phyloP scores from a whole-genome alignment of 2,888 invertebrate species.

The Metallyticus violacea region DNA sequence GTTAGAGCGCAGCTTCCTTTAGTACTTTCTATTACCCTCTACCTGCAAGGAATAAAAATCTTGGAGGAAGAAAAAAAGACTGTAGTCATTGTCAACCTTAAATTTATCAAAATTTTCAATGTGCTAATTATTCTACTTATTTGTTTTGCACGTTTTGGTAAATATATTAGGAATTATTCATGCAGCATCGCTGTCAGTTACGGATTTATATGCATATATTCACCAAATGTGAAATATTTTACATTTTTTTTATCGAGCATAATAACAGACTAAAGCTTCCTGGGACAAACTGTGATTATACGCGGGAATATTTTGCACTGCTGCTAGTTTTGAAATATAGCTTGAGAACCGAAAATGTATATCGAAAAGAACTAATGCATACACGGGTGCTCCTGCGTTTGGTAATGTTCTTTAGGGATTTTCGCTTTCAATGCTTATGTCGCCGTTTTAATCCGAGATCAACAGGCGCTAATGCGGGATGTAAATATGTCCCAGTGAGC shows the following conservation, averaged over 20 bases:
- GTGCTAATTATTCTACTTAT: too few species aligned
- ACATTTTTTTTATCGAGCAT: not conserved
- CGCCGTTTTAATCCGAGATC: not conserved
- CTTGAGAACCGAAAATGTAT: not conserved
- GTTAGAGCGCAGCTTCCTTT: too few species aligned
- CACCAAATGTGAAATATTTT: not conserved
- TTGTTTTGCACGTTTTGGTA: too few species aligned
- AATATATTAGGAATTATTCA: too few species aligned
- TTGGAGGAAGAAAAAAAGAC: too few species aligned
- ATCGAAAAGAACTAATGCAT: not conserved
- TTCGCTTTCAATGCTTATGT: not conserved
- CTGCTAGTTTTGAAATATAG: not conserved
- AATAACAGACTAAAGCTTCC: not conserved
- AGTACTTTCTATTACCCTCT: too few species aligned
- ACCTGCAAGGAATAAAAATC: too few species aligned
- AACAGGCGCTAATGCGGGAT: not conserved
- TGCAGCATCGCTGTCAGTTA: not conserved
- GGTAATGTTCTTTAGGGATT: not conserved
- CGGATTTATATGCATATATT: not conserved
- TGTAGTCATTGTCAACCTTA: too few species aligned
- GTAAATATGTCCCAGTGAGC: slow-evolving; percentile 1
- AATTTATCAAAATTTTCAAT: too few species aligned
- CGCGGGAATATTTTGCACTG: not conserved
- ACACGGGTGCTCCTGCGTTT: not conserved
- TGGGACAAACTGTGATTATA: not conserved